Evolutionary conservation across 2,888 invertebrate species (phyloP).

Genomic region (Baccha elongata): DNA sequence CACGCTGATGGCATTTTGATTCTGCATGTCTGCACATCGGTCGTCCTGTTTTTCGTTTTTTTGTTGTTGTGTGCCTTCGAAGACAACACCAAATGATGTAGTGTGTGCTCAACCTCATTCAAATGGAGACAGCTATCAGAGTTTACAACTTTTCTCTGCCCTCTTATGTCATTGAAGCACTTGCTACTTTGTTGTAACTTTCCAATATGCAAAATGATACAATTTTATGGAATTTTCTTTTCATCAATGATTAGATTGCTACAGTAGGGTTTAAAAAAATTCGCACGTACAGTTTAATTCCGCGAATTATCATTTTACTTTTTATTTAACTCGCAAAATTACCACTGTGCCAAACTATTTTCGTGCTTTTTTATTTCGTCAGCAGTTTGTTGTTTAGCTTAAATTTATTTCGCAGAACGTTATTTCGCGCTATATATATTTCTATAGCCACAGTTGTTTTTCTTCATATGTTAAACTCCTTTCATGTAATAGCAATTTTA

Average conservation of each 20-base stretch:
- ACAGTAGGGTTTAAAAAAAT: not conserved
- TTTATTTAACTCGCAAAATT: too few relatives aligned
- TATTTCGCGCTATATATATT: too few relatives aligned
- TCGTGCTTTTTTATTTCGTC: too few relatives aligned
- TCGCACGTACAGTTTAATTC: not conserved
- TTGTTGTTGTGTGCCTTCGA: not conserved
- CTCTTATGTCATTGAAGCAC: not conserved
- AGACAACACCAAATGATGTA: constrained; percentile 9
- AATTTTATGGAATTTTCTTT: constrained; percentile 28
- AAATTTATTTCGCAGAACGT: too few relatives aligned
- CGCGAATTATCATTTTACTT: not conserved
- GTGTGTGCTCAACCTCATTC: constrained; percentile 2
- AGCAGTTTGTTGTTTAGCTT: too few relatives aligned
- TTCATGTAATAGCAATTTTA: too few relatives aligned
- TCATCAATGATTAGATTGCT: not conserved
- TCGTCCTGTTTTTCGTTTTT: constrained; percentile 5
- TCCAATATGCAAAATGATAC: constrained; percentile 22
- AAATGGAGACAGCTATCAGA: constrained; percentile 8
- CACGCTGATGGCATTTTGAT: constrained; percentile 51
- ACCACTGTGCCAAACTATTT: too few relatives aligned
- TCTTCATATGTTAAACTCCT: too few relatives aligned
- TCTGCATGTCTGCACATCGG: constrained; percentile 28
- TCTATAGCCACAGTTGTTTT: too few relatives aligned
- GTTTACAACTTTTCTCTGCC: constrained; percentile 4
- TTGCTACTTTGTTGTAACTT: constrained; percentile 11